Base-by-base conservation (phyloP, 2,888 invertebrate genomes). In the Stegophylla sp. region DNA sequence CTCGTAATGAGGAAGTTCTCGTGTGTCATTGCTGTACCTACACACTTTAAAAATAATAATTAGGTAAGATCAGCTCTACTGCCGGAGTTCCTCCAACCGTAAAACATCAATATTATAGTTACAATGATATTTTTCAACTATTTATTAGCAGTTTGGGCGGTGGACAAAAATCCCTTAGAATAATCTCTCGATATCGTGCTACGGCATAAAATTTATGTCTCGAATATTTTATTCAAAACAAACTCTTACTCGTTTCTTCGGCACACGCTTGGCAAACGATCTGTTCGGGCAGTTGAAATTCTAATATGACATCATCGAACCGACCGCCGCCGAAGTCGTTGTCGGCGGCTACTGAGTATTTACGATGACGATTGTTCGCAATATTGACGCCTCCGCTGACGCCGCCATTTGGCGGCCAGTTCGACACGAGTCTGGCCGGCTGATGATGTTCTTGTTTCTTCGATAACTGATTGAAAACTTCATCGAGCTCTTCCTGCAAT, bases 401-500 rank as follows among this genome's bases (percentile, higher is more conserved):
- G n/a, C n/a, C n/a, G 85, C 4, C 86, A 86, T 66, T 86, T 86
- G 26, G 85, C 84, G 43, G 83, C 83, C 64, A 83, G 82, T 56
- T 83, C 82, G 74, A 74, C 82, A 20, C 67, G 75, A 61, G 84
- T 79, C 20, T 82, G 45, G 64, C 83, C 71, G 64, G 83, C 82
- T 13, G n/a, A n/a, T n/a, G n/a, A n/a, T n/a, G 79, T 82, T 74
- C 81, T 71, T 79, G 26, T 20, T 51, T 61, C 41, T 41, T 23
- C 28, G 84, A 83, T 85, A 86, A 85, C 82, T 84, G 84, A 72
- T 86, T 85, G 82, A 86, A 86, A 41, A 86, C 86, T 83, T 86
- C 86, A 45, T 86, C 86, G 61, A 86, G 85, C 82, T 86, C 86
- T 83, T 86, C 86, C 86, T 86, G 85, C 0, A 34, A 34, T 34